phyloP scores from a whole-genome alignment of 2,888 invertebrate genomes.

The Amiota mariae region DNA sequence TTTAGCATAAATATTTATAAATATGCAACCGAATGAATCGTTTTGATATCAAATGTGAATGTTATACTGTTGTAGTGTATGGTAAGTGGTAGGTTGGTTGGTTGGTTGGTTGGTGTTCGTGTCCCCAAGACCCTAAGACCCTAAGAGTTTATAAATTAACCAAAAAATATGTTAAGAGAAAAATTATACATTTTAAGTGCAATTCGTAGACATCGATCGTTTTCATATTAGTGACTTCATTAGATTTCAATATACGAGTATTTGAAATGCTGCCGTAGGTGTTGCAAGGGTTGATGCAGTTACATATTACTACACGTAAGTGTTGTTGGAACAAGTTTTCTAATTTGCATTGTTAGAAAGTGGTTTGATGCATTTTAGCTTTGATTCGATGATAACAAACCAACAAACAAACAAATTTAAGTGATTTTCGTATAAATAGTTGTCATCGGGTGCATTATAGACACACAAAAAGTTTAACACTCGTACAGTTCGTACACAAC shows the following conservation, averaged over 20 bases:
- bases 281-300: not conserved
- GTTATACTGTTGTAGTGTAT: no score
- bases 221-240: not conserved
- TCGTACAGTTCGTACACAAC: slow-evolving; percentile 24
- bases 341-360: slow-evolving; percentile 4
- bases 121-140: no score
- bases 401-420: slow-evolving; percentile 3
- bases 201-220: slow-evolving; percentile 27
- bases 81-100: no score
- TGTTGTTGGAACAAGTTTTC: slow-evolving; percentile 34
- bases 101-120: no score
- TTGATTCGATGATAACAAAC: slow-evolving; percentile 6
- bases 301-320: not conserved
- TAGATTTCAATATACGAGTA: no score
- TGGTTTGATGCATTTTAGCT: slow-evolving; percentile 14
- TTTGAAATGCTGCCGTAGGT: not conserved
- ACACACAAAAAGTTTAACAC: slow-evolving; percentile 39
- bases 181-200: slow-evolving; percentile 28
- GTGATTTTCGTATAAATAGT: slow-evolving; percentile 43
- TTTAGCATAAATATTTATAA: no score
- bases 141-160: no score
- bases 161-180: not conserved
- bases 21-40: no score
- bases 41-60: no score
- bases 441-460: not conserved